A percentile compares a stretch with the other conserved stretches of the same genome.
Evolutionary conservation across 92 coral and sea anemone genomes (phyloP).

Genomic region (Zoanthus sansibaricus): DNA sequence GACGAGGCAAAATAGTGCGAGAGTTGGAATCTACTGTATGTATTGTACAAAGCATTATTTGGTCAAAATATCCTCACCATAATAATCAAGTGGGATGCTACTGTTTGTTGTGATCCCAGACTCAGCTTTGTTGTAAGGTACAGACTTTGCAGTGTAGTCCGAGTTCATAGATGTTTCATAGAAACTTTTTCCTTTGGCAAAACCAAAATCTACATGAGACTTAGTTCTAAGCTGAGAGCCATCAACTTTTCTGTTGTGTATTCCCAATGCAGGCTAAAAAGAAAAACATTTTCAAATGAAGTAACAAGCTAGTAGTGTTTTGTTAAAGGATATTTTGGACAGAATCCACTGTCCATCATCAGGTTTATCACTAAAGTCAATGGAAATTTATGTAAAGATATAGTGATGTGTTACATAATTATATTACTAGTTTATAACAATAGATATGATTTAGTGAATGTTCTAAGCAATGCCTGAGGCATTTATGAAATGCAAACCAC

Average conservation of each 20-base stretch:
- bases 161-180: constrained; percentile 93
- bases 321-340: too few species aligned
- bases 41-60: neutral
- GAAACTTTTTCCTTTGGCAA: constrained; percentile 66
- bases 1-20: too few species aligned
- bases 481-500: too few species aligned
- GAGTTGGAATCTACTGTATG: too few species aligned
- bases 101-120: constrained; percentile 78
- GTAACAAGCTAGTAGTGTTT: too few species aligned
- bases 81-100: constrained; percentile 89
- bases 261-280: constrained; percentile 78
- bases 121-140: constrained; percentile 62
- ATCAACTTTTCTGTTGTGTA: constrained; percentile 78
- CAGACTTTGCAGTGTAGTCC: constrained; percentile 73
- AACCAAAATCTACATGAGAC: constrained; percentile 91
- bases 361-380: too few species aligned
- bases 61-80: constrained; percentile 65
- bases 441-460: too few species aligned
- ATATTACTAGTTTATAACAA: too few species aligned
- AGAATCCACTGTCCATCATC: too few species aligned
- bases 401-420: too few species aligned
- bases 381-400: too few species aligned
- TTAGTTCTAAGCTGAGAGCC: constrained; percentile 93
- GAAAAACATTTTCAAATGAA: neutral
- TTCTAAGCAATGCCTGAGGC: too few species aligned